These are phyloP conservation scores for Leucoraja erinaceus DNA, from an alignment of 2,113 vertebrate genomes.

Conservation along the genomic window DNA sequence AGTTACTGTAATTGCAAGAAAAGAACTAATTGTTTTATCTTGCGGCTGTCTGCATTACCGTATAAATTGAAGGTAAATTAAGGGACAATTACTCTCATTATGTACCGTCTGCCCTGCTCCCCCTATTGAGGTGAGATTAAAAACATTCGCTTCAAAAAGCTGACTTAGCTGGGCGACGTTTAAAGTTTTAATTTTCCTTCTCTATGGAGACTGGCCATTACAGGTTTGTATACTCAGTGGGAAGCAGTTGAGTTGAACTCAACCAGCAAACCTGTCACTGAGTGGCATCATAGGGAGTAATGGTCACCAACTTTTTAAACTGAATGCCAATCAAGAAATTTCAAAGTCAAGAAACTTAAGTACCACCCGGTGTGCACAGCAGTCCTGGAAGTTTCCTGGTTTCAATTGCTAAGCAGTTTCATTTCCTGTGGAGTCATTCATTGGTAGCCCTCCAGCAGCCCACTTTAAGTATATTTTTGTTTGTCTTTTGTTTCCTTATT, in stretches of 20 bases:
- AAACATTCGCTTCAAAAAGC: conserved; percentile 24
- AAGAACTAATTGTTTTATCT: conserved; percentile 24
- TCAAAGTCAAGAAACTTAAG: conserved; percentile 22
- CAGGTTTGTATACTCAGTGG: conserved; percentile 18
- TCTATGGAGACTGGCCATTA: conserved; percentile 13
- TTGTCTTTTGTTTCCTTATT: background rate
- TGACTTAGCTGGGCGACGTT: background rate
- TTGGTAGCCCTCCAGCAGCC: background rate
- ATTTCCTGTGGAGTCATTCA: conserved; percentile 9
- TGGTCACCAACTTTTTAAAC: background rate
- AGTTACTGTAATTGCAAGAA: conserved; percentile 27
- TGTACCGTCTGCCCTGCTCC: conserved; percentile 1
- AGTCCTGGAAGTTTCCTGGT: background rate
- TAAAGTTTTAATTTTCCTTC: conserved; percentile 33
- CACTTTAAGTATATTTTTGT: background rate
- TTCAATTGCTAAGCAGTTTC: background rate
- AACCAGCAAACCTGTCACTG: conserved; percentile 8
- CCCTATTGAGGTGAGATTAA: conserved; percentile 30
- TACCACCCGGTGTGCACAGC: conserved; percentile 4
- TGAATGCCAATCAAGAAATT: conserved; percentile 6
- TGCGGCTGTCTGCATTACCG: conserved; percentile 34
- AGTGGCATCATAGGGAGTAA: background rate
- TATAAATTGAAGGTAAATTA: conserved; percentile 37
- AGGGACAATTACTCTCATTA: conserved; percentile 33
- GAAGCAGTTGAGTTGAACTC: conserved; percentile 19